phyloP scores from a whole-genome alignment of 2,113 vertebrate species.

The Phrynosoma platyrhinos region DNA sequence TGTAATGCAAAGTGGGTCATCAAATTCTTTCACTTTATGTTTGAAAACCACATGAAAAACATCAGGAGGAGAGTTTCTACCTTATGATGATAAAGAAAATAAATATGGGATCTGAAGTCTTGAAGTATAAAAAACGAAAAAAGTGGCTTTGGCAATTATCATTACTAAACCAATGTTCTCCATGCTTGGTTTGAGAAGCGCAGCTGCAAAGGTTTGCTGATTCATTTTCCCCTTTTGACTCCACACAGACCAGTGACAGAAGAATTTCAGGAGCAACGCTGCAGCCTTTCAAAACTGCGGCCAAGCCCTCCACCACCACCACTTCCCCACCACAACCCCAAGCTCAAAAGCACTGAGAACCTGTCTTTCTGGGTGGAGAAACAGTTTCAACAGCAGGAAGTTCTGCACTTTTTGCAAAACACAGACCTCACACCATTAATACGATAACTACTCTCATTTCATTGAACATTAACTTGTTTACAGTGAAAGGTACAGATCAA shows the following conservation, averaged over 20 bases:
- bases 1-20: background rate
- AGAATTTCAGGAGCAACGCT: conserved; percentile 8
- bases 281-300: background rate
- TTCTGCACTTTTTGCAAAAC: background rate
- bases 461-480: conserved; percentile 39
- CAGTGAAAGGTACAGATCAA: conserved; percentile 8
- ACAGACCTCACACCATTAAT: conserved; percentile 20
- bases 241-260: background rate
- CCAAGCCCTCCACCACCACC: background rate
- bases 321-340: background rate
- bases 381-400: conserved; percentile 27
- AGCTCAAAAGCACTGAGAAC: background rate
- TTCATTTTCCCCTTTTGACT: background rate
- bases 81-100: background rate
- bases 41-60: background rate
- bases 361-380: conserved; percentile 16
- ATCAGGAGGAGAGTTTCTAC: too few relatives aligned
- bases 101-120: background rate
- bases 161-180: background rate
- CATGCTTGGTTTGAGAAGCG: background rate
- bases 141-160: background rate
- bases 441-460: conserved; percentile 36
- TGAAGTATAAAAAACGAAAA: background rate
- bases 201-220: background rate
- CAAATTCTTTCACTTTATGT: background rate